Evolutionary conservation across 2,888 invertebrate species (phyloP), one percentile per base, ranked within the genome.

Genomic region (Drosophila affinis): DNA sequence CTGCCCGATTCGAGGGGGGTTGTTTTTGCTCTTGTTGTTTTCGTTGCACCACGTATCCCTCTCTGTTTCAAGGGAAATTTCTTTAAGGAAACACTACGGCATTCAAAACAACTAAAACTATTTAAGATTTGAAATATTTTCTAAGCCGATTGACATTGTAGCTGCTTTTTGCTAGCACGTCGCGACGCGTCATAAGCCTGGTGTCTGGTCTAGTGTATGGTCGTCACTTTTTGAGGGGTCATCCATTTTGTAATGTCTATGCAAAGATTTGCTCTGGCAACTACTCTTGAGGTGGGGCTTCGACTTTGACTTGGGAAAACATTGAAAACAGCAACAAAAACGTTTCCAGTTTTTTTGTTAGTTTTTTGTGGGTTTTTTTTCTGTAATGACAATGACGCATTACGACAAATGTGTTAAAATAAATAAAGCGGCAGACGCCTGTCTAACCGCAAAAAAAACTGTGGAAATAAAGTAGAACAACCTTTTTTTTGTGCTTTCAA

Each of bases 401-500:
- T 69, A 56, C 73, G 57, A 76, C 79, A 77, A 85, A 79, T 79
- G 71, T 76, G 85, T 69, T 85, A 83, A 87, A 77, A 72, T 75
- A 83, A 83, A 83, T 71, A 87, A 21, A 56, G 65, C 56, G 60
- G 62, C 54, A 48, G 54, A 48, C 59, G 71, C 61, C 75, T 79
- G 79, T 62, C 79, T 79, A 84, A 84, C 81, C 81, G 73, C 81
- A 73, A 39, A 39, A 39, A 75, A 18, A 18, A 0, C 67, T 73
- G 65, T 64, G 68, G 59, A 49, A 72, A 87, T 39, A 86, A 87
- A 79, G 83, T 87, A 87, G 87, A 84, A 87, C 87, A 87, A 63
- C 79, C 64, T 59, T 63, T 62, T 70, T 61, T 68, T 68, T 39
- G 1, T 21, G 21, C 18, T 3, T 4, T 24, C 64, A 70, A 68